Evolutionary conservation across 2,113 vertebrate species (phyloP), one percentile per base, ranked within the genome.

Genomic region (Scomber colias): DNA sequence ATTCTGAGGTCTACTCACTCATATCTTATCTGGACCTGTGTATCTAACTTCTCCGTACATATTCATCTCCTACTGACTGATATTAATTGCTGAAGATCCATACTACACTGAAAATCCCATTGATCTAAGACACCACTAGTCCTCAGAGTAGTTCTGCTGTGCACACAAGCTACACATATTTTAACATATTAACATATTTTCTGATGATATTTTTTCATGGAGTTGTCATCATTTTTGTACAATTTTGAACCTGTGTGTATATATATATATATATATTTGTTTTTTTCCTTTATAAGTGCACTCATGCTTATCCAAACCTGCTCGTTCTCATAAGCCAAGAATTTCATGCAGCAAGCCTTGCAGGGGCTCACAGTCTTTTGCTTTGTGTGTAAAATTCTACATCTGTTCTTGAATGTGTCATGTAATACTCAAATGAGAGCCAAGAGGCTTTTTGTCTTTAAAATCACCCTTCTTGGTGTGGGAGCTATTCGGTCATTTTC

Each of bases 381-480:
- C 75, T 89, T 85, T 87, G 63, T 67, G 86, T 76, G 87, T 81
- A 85, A 88, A 89, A 90, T 84, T 81, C 67, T 82, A 76, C 89
- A 90, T 93, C 90, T 91, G 87, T 83, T 92, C 87, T 76, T 87
- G 83, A 79, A 88, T 87, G 79, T 84, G 69, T 89, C 82, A 75
- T 82, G 51, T 86, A 79, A 72, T 82, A 83, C 84, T 82, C 63
- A 21, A 79, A 75, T 70, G n/a, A 54, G 35, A 85, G 78, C 75
- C 84, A 82, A 76, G 69, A 67, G 74, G 1, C 45, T 59, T 69
- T 64, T 65, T 68, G 55, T 74, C 40, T 70, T 75, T 51, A 7
- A 80, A 57, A 55, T 77, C 14, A n/a, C 35, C 46, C 48, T 3
- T 24, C 40, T 73, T 50, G 35, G 73, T 61, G 44, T 21, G n/a